Conservation (phyloP, 1,140 invertebrate genomes). For the Trichonephila clavata region DNA sequence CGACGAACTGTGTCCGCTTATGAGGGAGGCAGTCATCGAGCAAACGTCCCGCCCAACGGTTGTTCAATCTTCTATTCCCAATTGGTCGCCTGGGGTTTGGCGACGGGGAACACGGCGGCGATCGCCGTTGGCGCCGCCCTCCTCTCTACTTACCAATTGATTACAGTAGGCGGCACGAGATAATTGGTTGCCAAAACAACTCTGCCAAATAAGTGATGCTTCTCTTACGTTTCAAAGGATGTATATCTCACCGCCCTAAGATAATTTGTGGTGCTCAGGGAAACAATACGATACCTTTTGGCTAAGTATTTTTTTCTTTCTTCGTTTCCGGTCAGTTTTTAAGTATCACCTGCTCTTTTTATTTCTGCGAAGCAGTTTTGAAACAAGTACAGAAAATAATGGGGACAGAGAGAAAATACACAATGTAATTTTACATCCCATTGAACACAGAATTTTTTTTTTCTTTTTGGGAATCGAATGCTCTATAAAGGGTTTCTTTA, state of each 20-base stretch:
- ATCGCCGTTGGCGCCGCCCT: conserved; percentile 74
- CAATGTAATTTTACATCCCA: neutral
- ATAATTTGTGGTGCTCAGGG: conserved; percentile 41
- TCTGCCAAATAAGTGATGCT: conserved; percentile 61
- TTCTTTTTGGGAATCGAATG: neutral
- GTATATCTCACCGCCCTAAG: conserved; percentile 41
- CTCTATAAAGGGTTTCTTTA: neutral
- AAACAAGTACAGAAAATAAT: neutral
- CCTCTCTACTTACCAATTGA: conserved; percentile 69
- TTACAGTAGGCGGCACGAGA: conserved; percentile 68
- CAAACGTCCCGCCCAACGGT: conserved; percentile 60
- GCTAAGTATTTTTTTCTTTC: conserved; percentile 4
- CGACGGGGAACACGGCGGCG: conserved; percentile 61
- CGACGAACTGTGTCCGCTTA: conserved; percentile 56
- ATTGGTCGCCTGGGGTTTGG: conserved; percentile 74
- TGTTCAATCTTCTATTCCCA: conserved; percentile 43
- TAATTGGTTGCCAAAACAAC: conserved; percentile 74
- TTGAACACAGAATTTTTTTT: neutral
- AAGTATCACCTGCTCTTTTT: conserved; percentile 42
- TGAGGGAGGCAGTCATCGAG: conserved; percentile 43
- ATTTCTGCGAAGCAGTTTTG: neutral
- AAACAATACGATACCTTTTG: conserved; percentile 53
- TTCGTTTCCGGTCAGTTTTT: conserved; percentile 18
- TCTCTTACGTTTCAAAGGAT: conserved; percentile 40
- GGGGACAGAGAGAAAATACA: neutral